Percentiles rank a stretch among this genome's conserved stretches.
Evolutionary conservation across 2,113 vertebrate genomes (phyloP).

Genomic region (Turdus rufiventris): DNA sequence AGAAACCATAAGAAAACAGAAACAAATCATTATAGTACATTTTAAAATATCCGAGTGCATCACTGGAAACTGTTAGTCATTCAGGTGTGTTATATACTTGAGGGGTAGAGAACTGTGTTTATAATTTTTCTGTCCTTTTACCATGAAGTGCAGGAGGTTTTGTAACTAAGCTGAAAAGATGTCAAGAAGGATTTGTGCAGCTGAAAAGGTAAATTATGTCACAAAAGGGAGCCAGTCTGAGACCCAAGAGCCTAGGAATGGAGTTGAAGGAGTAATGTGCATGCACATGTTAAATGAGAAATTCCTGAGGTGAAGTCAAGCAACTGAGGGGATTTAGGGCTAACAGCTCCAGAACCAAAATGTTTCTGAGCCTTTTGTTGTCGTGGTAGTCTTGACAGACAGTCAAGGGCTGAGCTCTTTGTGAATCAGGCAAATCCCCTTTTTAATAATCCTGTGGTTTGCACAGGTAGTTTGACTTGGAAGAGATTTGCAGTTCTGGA

Average conservation of each 20-base stretch:
- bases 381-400: background rate
- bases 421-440: background rate
- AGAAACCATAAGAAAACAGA: background rate
- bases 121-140: background rate
- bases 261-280: background rate
- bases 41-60: background rate
- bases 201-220: background rate
- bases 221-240: background rate
- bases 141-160: background rate
- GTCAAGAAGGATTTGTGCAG: background rate
- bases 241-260: background rate
- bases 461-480: background rate
- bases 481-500: background rate
- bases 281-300: background rate
- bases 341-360: background rate
- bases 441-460: background rate
- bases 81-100: background rate
- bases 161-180: background rate
- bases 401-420: background rate
- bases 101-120: background rate
- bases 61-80: background rate
- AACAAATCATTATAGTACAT: rapidly evolving
- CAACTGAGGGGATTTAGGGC: rapidly evolving
- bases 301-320: background rate
- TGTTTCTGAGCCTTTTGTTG: background rate